These are phyloP conservation scores for Channa striata DNA, from an alignment of 2,797 vertebrate genomes.

Conservation along the genomic window DNA sequence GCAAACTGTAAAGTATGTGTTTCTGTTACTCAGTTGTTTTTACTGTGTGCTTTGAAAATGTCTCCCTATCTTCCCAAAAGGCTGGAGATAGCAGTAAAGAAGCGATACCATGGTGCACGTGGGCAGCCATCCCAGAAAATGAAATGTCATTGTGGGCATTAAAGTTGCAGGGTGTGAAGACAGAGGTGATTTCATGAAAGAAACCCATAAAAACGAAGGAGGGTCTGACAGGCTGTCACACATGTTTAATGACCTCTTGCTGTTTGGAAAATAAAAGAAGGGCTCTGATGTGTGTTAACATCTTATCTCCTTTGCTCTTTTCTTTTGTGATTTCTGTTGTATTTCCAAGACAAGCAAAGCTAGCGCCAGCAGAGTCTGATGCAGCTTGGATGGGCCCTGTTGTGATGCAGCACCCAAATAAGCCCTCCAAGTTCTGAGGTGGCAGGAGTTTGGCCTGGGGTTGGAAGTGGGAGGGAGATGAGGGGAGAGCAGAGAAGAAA, in stretches of 20 bases:
- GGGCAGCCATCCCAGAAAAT: constrained; percentile 26
- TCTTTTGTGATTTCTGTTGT: constrained; percentile 74
- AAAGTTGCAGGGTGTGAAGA: constrained; percentile 32
- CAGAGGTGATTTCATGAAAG: constrained; percentile 48
- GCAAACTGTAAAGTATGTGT: constrained; percentile 78
- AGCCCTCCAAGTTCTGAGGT: constrained; percentile 48
- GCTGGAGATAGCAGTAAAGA: constrained; percentile 29
- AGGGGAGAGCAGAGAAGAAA: constrained; percentile 14
- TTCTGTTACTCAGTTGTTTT: constrained; percentile 53
- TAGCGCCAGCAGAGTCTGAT: constrained; percentile 71
- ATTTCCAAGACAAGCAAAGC: constrained; percentile 82
- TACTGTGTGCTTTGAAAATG: constrained; percentile 30
- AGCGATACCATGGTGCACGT: constrained; percentile 24
- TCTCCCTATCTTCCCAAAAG: constrained; percentile 39
- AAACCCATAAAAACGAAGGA: constrained; percentile 41
- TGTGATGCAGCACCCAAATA: constrained; percentile 66
- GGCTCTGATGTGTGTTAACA: constrained; percentile 65
- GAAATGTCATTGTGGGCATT: constrained; percentile 36
- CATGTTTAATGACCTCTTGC: constrained; percentile 58
- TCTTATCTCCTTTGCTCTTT: constrained; percentile 78
- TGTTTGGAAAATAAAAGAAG: constrained; percentile 61
- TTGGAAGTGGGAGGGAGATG: constrained; percentile 18
- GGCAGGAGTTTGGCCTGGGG: constrained; percentile 52
- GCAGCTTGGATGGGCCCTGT: constrained; percentile 44
- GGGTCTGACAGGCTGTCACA: constrained; percentile 51